These are phyloP conservation scores for Macroramphosus scolopax DNA, from an alignment of 2,797 vertebrate genomes.

Conservation along the genomic window DNA sequence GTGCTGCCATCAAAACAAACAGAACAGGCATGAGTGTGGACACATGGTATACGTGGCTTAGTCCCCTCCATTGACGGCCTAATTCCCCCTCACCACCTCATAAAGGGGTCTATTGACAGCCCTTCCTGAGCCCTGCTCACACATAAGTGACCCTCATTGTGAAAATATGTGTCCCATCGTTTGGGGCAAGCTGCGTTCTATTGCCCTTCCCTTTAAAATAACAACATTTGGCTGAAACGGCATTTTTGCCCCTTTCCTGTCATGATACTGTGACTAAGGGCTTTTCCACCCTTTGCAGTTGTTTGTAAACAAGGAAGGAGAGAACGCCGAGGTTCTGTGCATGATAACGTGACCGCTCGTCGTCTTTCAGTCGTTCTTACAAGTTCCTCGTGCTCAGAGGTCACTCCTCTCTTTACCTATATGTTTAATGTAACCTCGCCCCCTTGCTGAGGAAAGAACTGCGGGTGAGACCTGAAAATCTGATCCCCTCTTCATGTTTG, in stretches of 20 bases:
- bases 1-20: slow-evolving; percentile 79
- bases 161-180: slow-evolving; percentile 68
- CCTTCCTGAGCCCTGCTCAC: slow-evolving; percentile 72
- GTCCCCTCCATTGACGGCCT: slow-evolving; percentile 73
- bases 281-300: slow-evolving; percentile 44
- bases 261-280: slow-evolving; percentile 69
- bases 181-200: slow-evolving; percentile 49
- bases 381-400: too few relatives aligned
- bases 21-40: slow-evolving; percentile 44
- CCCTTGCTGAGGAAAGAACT: slow-evolving; percentile 29
- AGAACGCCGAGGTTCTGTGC: slow-evolving; percentile 11
- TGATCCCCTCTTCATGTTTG: slow-evolving; percentile 57
- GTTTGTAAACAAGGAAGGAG: slow-evolving; percentile 68
- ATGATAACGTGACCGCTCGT: background rate
- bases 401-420: too few relatives aligned
- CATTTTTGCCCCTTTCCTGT: slow-evolving; percentile 63
- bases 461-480: slow-evolving; percentile 58
- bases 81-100: slow-evolving; percentile 71
- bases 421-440: too few relatives aligned
- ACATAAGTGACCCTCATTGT: slow-evolving; percentile 75
- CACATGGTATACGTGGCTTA: slow-evolving; percentile 68
- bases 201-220: slow-evolving; percentile 64
- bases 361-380: too few relatives aligned
- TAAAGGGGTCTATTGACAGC: slow-evolving; percentile 76
- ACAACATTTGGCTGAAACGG: slow-evolving; percentile 73